Base-by-base conservation (phyloP, 30 jellyfish, hydroid and myxozoan species). In the Phacellophora camtschatica region DNA sequence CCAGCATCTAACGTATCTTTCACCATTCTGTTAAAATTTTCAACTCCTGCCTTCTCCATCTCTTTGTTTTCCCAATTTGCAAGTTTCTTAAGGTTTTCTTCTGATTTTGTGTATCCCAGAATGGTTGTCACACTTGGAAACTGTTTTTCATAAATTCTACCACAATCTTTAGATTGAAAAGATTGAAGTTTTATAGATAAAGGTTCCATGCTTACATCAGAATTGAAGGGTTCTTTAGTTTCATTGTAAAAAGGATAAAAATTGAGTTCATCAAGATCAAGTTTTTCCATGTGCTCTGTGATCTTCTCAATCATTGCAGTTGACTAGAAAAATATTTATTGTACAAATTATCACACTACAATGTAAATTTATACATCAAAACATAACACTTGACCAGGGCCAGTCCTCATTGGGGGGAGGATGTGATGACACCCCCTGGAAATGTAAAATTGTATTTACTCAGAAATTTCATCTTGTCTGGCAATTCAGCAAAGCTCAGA, bases 121-220 rank as follows among this genome's bases (percentile, higher is more conserved):
- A 85, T 71, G 2, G 96, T 61, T 37, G 96, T 85, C 3, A 85
- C 96, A 74, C 96, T 85, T 8, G 89, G 86, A 65, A 9, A 85
- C 34, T 36, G 41, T 37, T 82, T 76, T 19, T 63, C 65, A 61
- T 74, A 85, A 22, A 85, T 19, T n/a, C 87, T 66, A 6, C 78
- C 83, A 51, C 32, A 37, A 32, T 39, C 59, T 0, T 19, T 34
- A 16, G 34, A n/a, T 24, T 49, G 13, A n/a, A 39, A 51, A 22
- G 57, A 29, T 10, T 22, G 15, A 7, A 80, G 76, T 9, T 64
- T 28, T 43, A 80, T 64, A 19, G 91, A 80, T 3, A 80, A 55
- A 24, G 77, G 91, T 13, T 56, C 33, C 27, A 51, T 10, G 9
- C 28, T 63, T 16, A 0, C 22, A 0, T 19, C 32, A 16, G 32